phyloP scores from a whole-genome alignment of 2,797 vertebrate species.

The Danio choprae region DNA sequence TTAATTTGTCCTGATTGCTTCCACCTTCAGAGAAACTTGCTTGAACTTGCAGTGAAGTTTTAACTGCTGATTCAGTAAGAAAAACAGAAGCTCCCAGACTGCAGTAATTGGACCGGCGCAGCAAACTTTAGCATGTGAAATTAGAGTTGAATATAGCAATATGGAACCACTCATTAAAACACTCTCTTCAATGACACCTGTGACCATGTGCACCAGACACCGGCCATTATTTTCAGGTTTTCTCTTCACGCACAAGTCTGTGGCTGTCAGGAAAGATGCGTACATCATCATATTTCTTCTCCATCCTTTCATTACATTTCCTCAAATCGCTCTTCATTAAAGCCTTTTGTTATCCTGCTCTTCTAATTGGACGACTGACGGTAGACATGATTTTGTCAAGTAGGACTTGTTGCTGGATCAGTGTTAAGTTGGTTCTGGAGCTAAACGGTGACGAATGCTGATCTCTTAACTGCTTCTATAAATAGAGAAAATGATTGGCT shows the following conservation, averaged over 20 bases:
- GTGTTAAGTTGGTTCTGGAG: neutral
- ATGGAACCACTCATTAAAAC: slow-evolving; percentile 32
- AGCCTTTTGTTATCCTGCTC: slow-evolving; percentile 15
- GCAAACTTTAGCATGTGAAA: slow-evolving; percentile 30
- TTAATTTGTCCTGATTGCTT: slow-evolving; percentile 27
- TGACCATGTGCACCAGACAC: slow-evolving; percentile 20
- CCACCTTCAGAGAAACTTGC: slow-evolving; percentile 3
- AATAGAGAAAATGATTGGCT: neutral
- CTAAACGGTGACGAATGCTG: neutral
- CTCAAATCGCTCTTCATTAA: slow-evolving; percentile 29
- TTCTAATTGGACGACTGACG: slow-evolving; percentile 22
- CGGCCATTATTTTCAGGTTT: slow-evolving; percentile 25
- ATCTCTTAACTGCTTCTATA: neutral
- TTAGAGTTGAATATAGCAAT: slow-evolving; percentile 40
- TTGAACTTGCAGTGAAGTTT: slow-evolving; percentile 29
- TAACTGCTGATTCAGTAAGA: slow-evolving; percentile 38
- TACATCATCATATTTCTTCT: neutral
- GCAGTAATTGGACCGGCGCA: slow-evolving; percentile 15
- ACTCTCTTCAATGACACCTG: slow-evolving; percentile 18
- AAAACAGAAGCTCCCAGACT: neutral
- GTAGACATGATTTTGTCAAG: slow-evolving; percentile 12
- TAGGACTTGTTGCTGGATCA: neutral
- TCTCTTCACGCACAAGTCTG: neutral
- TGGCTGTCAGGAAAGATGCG: neutral
- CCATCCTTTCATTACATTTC: slow-evolving; percentile 2